phyloP scores from a whole-genome alignment of 2,797 vertebrate species.

The Eremophila alpestris region DNA sequence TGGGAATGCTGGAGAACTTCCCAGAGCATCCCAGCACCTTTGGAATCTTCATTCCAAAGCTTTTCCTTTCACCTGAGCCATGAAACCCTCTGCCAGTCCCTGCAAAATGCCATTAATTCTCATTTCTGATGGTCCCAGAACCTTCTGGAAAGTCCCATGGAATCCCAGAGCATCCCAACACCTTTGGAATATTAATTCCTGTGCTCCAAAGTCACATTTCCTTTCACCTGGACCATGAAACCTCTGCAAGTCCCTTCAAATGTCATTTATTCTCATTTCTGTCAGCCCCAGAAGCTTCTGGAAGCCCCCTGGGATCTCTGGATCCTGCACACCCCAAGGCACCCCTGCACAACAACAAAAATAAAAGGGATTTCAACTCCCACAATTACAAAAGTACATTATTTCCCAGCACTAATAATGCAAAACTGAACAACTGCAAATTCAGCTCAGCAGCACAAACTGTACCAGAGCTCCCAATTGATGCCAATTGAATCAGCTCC shows the following conservation, averaged over 20 bases:
- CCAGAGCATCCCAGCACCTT: not conserved
- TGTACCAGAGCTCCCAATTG: not conserved
- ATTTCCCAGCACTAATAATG: not conserved
- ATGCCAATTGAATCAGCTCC: not conserved
- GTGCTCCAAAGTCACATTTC: too few relatives aligned
- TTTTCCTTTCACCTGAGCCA: not conserved
- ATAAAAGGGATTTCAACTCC: not conserved
- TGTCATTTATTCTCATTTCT: too few relatives aligned
- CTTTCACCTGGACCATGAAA: too few relatives aligned
- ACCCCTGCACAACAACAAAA: accelerated
- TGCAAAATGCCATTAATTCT: accelerated
- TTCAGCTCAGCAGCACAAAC: not conserved
- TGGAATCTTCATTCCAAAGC: accelerated
- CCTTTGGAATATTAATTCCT: too few relatives aligned
- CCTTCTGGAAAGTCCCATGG: not conserved
- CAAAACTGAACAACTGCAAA: accelerated
- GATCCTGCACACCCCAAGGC: not conserved
- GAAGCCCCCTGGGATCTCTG: too few relatives aligned
- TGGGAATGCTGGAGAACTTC: not conserved
- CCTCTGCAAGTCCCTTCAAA: too few relatives aligned
- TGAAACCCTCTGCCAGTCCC: not conserved
- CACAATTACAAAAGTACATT: too few relatives aligned
- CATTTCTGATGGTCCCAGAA: not conserved
- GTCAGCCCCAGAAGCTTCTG: too few relatives aligned
- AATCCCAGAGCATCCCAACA: not conserved